Conservation (phyloP, 1,140 invertebrate species). For the Nymphalis io region DNA sequence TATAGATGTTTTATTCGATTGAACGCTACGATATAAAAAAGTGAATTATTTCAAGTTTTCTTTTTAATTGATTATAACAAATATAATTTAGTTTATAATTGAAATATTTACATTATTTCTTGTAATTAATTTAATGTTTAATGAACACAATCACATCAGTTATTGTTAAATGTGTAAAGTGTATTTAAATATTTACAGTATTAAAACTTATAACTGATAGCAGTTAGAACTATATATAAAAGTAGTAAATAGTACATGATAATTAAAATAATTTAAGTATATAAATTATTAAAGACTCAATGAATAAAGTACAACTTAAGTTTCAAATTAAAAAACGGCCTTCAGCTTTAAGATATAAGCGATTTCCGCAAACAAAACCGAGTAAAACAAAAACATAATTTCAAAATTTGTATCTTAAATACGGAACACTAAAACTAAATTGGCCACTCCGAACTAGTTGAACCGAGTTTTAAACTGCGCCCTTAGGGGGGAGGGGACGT, state of each 20-base stretch:
- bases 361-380: constrained; percentile 28
- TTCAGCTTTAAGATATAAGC: constrained; percentile 3
- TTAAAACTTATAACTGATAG: no score
- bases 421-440: constrained; percentile 74
- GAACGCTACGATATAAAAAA: constrained; percentile 14
- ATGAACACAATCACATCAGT: no score
- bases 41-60: constrained; percentile 2
- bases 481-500: constrained; percentile 68
- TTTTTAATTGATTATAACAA: no score
- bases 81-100: no score
- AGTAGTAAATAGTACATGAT: no score
- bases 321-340: constrained; percentile 4
- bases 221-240: no score
- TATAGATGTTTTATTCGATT: constrained; percentile 21
- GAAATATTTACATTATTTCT: no score
- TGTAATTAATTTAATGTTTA: no score
- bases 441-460: constrained; percentile 75
- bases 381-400: constrained; percentile 44
- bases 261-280: constrained; percentile 1
- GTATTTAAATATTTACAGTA: no score
- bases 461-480: constrained; percentile 74
- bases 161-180: no score
- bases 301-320: constrained; percentile 10
- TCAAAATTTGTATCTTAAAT: constrained; percentile 60
- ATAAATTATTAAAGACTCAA: constrained; percentile 3